Evolutionary conservation across 2,113 vertebrate genomes (phyloP), one percentile per base, ranked within the genome.

Genomic region (Spermophilus dauricus): DNA sequence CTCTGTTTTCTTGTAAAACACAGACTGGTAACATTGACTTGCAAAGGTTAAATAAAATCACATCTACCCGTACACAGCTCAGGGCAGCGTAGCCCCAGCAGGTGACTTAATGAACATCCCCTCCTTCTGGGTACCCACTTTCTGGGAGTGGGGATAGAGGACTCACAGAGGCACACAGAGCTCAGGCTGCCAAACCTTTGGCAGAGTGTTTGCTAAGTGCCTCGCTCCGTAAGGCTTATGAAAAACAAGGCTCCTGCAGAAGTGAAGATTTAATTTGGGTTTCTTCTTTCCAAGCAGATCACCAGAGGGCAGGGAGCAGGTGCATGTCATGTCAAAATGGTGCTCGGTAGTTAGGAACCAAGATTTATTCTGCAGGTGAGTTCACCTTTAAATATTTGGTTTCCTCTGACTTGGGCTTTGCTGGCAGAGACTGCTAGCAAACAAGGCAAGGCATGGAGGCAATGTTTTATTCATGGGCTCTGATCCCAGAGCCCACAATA

Each of bases 381-480:
- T 67, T 97, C 73, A 89, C 58, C 61, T 97, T 97, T 81, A 97
- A 97, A 70, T 87, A 91, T 87, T 51, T 96, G 90, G 69, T 78
- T 92, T 97, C 45, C 58, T 45, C 48, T 56, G 73, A 18, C 91
- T 81, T 82, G 80, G 95, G 37, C 69, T 97, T 91, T 94, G 94
- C 90, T 51, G 89, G 94, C 28, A 94, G 76, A 95, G 20, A 88
- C 82, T 95, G 53, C 56, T 20, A 91, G 78, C 69, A 83, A 70
- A 67, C 0, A n/a, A 61, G 72, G 81, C 82, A 90, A 72, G 96
- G n/a, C 0, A 58, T 5, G 20, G 75, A 89, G 4, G 82, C 58
- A 48, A 91, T 76, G 89, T 96, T 98, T 97, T 95, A 98, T 98
- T 98, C 94, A 95, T 92, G 90, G 69, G n/a, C 82, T 26, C 22